These are phyloP conservation scores for Capitulum mitella DNA, from an alignment of 2,888 invertebrate species.

Conservation along the genomic window DNA sequence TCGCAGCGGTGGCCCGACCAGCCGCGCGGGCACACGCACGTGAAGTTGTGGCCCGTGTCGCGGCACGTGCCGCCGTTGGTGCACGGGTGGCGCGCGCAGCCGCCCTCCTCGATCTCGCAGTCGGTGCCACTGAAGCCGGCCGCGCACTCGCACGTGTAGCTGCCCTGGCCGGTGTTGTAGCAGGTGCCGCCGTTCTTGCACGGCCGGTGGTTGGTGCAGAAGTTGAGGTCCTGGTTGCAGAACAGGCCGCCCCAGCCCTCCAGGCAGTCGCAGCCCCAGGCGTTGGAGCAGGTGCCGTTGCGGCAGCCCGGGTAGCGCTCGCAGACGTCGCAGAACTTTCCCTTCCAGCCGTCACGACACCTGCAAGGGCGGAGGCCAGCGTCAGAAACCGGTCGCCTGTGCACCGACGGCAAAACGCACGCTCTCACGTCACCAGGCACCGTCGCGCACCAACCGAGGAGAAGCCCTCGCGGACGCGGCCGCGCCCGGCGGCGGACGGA, in stretches of 20 bases:
- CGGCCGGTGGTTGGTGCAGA: constrained; percentile 93
- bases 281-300: constrained; percentile 77
- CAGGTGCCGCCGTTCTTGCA: constrained; percentile 90
- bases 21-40: constrained; percentile 44
- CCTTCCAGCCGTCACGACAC: constrained; percentile 88
- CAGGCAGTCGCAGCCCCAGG: constrained; percentile 91
- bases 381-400: background rate
- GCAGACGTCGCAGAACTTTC: constrained; percentile 82
- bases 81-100: constrained; percentile 71
- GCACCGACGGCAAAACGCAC: too few species aligned
- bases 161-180: constrained; percentile 89
- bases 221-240: constrained; percentile 97
- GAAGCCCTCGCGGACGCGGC: too few species aligned
- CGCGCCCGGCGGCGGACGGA: background rate
- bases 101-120: constrained; percentile 62
- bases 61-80: constrained; percentile 76
- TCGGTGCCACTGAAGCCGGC: constrained; percentile 81
- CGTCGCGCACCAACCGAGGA: too few species aligned
- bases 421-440: too few species aligned
- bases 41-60: constrained; percentile 38
- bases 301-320: constrained; percentile 88
- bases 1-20: constrained; percentile 44
- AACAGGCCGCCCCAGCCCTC: constrained; percentile 98
- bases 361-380: constrained; percentile 52
- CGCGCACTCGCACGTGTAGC: constrained; percentile 87